Percentiles rank a stretch among this genome's conserved stretches.
phyloP scores from a whole-genome alignment of 2,113 vertebrate genomes.

The Halcyon malimbica region DNA sequence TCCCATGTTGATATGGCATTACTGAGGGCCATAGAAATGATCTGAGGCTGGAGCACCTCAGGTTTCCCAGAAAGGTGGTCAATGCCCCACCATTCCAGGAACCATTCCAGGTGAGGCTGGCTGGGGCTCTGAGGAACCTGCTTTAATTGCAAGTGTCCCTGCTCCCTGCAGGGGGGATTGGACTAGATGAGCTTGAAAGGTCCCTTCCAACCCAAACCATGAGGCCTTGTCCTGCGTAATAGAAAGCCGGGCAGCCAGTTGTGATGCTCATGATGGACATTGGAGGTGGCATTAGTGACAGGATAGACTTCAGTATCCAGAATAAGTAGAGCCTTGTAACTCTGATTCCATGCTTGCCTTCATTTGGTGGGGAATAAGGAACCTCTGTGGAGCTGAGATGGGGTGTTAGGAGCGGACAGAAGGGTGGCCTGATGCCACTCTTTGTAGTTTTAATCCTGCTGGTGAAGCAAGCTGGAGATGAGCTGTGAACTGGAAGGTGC shows the following conservation, averaged over 20 bases:
- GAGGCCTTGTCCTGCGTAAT: not conserved
- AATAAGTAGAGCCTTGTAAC: not conserved
- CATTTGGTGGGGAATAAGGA: not conserved
- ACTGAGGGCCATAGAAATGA: not conserved
- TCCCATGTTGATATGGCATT: not conserved
- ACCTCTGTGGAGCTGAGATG: rapidly evolving
- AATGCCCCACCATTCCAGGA: not conserved
- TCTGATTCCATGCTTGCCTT: not conserved
- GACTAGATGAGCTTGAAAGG: not conserved
- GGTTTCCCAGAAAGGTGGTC: not conserved
- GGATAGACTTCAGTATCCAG: not conserved
- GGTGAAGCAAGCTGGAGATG: not conserved
- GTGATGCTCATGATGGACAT: not conserved
- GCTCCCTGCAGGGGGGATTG: not conserved
- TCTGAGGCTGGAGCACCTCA: not conserved
- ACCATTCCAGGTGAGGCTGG: not conserved
- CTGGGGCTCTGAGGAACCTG: not conserved
- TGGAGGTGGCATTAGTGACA: not conserved
- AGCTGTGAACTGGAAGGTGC: not conserved
- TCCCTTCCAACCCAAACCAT: not conserved
- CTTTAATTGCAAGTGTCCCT: not conserved
- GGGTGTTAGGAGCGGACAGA: not conserved
- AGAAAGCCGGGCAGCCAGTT: not conserved
- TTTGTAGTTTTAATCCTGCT: not conserved
- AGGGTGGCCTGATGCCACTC: not conserved